phyloP scores from a whole-genome alignment of 53 echinoderm and acorn worm species.

The Crossaster papposus region DNA sequence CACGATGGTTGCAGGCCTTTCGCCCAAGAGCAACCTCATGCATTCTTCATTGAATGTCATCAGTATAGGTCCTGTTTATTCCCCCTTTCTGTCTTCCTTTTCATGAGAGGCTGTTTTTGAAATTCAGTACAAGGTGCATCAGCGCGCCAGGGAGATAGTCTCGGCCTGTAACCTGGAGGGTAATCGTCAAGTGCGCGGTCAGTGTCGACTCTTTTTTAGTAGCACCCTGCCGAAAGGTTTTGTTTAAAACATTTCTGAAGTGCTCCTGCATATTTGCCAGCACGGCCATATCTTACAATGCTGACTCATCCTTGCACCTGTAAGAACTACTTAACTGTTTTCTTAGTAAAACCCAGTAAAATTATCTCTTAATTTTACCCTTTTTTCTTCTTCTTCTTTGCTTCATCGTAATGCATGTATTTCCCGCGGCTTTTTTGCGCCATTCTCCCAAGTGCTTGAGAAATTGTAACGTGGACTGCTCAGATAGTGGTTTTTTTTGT shows the following conservation, averaged over 20 bases:
- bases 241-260: slow-evolving; percentile 58
- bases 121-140: slow-evolving; percentile 47
- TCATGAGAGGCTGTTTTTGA: slow-evolving; percentile 6
- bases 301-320: slow-evolving; percentile 53
- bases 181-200: slow-evolving; percentile 31
- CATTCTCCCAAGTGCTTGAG: slow-evolving; percentile 36
- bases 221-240: slow-evolving; percentile 40
- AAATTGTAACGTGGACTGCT: slow-evolving; percentile 44
- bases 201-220: slow-evolving; percentile 25
- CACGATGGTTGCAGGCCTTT: not conserved
- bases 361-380: not conserved
- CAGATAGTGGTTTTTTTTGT: slow-evolving; percentile 20
- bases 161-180: slow-evolving; percentile 33
- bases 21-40: slow-evolving; percentile 9
- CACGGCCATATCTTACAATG: slow-evolving; percentile 37
- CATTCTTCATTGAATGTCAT: slow-evolving; percentile 42
- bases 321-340: slow-evolving; percentile 37
- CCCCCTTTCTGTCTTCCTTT: not conserved
- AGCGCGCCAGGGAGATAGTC: slow-evolving; percentile 19
- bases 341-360: slow-evolving; percentile 4
- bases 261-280: slow-evolving; percentile 53
- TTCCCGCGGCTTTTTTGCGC: slow-evolving; percentile 21
- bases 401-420: not conserved
- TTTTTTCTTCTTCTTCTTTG: not conserved
- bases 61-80: slow-evolving; percentile 1